Percentiles rank a stretch among this genome's conserved stretches.
Evolutionary conservation across 1,140 invertebrate genomes (phyloP).

Genomic region (Drosophila setifemur): DNA sequence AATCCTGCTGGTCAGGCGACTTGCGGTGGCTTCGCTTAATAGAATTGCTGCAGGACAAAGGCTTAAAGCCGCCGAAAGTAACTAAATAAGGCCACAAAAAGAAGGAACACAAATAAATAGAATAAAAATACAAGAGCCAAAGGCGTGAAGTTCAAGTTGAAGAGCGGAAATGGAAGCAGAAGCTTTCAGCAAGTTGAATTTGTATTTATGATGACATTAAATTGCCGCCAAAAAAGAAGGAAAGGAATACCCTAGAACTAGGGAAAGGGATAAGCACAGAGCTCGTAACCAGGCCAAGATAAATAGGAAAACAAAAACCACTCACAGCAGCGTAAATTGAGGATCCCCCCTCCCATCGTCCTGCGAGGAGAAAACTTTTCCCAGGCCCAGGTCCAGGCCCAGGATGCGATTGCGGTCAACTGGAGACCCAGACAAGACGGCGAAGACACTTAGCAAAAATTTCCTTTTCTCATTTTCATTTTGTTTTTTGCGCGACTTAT

Average conservation of each 20-base stretch:
- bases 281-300: slow-evolving; percentile 66
- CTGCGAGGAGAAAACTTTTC: slow-evolving; percentile 28
- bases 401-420: slow-evolving; percentile 21
- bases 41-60: slow-evolving; percentile 55
- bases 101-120: not conserved
- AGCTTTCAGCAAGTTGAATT: slow-evolving; percentile 63
- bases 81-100: slow-evolving; percentile 3
- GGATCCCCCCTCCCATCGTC: slow-evolving; percentile 28
- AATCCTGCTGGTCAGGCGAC: slow-evolving; percentile 41
- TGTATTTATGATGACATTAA: slow-evolving; percentile 79
- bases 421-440: slow-evolving; percentile 21
- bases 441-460: slow-evolving; percentile 54
- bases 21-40: slow-evolving; percentile 51
- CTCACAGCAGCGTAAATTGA: slow-evolving; percentile 73
- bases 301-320: slow-evolving; percentile 77
- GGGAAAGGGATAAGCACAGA: slow-evolving; percentile 6
- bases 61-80: slow-evolving; percentile 43
- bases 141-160: slow-evolving; percentile 63
- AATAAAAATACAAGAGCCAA: slow-evolving; percentile 1
- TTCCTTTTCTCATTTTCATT: slow-evolving; percentile 53
- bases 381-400: too few relatives aligned
- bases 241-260: not conserved
- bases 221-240: slow-evolving; percentile 56
- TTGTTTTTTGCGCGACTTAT: slow-evolving; percentile 58
- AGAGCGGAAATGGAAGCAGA: slow-evolving; percentile 21